Evolutionary conservation across 2,888 invertebrate species (phyloP).

Genomic region (Ryuthela nishihirai): DNA sequence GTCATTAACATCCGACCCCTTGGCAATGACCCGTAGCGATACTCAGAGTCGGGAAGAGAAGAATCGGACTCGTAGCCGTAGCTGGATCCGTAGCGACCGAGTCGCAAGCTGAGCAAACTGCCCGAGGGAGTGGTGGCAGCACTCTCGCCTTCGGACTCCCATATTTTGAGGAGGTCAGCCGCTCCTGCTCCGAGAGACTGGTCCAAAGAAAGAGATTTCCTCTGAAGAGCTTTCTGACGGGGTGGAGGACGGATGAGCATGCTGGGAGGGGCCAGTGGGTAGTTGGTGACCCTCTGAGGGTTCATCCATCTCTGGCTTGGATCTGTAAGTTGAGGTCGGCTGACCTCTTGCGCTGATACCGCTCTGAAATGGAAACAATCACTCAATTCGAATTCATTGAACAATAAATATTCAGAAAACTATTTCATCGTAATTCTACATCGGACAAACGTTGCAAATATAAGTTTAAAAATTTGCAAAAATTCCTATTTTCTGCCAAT

Average conservation of each 20-base stretch:
- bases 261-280: conserved; percentile 41
- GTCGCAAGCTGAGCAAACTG: conserved; percentile 30
- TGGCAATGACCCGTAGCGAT: conserved; percentile 8
- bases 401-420: no score
- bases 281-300: conserved; percentile 41
- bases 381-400: no score
- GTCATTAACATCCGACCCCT: background rate
- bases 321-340: conserved; percentile 7
- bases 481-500: no score
- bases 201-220: conserved; percentile 69
- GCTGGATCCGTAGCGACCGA: conserved; percentile 10
- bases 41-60: conserved; percentile 33
- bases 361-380: conserved; percentile 15
- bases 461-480: no score
- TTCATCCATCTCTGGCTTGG: conserved; percentile 36
- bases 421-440: no score
- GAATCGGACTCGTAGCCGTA: conserved; percentile 41
- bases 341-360: conserved; percentile 35
- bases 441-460: no score
- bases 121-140: conserved; percentile 38
- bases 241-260: conserved; percentile 43
- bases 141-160: conserved; percentile 66
- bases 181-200: conserved; percentile 58
- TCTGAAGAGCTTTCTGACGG: conserved; percentile 54
- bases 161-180: conserved; percentile 61